Evolutionary conservation across 2,797 vertebrate genomes (phyloP), one percentile per base, ranked within the genome.

Genomic region (Hirundo rustica): DNA sequence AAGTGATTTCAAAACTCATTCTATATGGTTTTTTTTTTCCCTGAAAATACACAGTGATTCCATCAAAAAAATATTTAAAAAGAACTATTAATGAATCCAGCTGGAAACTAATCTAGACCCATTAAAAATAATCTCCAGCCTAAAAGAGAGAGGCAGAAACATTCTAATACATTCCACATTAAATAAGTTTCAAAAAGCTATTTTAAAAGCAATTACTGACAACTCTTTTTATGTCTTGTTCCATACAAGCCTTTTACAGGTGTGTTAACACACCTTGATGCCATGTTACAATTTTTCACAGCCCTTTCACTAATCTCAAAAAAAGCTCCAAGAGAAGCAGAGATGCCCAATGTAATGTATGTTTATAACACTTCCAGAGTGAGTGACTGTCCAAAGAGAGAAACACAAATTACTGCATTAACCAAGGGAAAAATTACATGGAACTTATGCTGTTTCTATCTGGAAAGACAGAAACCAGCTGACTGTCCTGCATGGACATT

Each of bases 31-130:
- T 27, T 45, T 76, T 76, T 88, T 85, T 9, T 3, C 84, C 94
- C 79, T 82, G 80, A 94, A 91, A 82, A 88, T 70, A 87, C 62
- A 82, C 71, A 93, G 82, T 80, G 66, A 87, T 67, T 75, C 78
- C 61, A 78, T 8, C 8, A 38, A 38, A 38, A 38, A 38, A 38
- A 38, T 75, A 9, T 0, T 13, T 1, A 5, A 54, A 81, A 95
- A 76, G 29, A 61, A 48, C 64, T 83, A 27, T 42, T 36, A 85
- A 27, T 67, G 76, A 90, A 74, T 77, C 61, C 34, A 80, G 10
- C 36, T 83, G 81, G 53, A 89, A 93, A 65, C 27, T 42, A 61
- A 87, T 25, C 50, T 62, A 62, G 67, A 66, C 12, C 18, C 30
- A 32, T 55, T 66, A 78, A 88, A 89, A 86, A 58, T 13, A 51